Percentiles rank a stretch among this genome's conserved stretches.
These are phyloP conservation scores for Pseudococcus longispinus DNA, from an alignment of 2,888 invertebrate genomes.

Conservation along the genomic window DNA sequence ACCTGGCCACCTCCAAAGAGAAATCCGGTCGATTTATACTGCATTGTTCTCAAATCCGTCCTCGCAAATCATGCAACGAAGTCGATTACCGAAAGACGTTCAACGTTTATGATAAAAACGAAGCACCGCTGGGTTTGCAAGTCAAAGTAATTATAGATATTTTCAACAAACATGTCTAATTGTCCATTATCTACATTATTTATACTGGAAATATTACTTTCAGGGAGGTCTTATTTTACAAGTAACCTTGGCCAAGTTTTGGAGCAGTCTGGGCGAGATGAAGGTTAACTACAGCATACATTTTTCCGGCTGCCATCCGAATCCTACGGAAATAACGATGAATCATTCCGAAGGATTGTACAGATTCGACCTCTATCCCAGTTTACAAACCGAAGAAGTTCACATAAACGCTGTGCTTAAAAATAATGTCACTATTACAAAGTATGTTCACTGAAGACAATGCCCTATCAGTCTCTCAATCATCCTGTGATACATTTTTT, in stretches of 20 bases:
- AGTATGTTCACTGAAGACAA: slow-evolving; percentile 63
- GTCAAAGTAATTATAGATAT: slow-evolving; percentile 70
- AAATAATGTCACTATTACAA: slow-evolving; percentile 74
- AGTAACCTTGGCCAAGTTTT: slow-evolving; percentile 90
- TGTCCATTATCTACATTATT: too few relatives aligned
- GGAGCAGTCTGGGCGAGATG: slow-evolving; percentile 84
- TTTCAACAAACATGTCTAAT: too few relatives aligned
- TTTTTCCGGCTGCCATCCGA: slow-evolving; percentile 83
- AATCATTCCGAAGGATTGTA: slow-evolving; percentile 78
- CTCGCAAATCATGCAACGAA: slow-evolving; percentile 79
- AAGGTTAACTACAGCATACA: slow-evolving; percentile 76
- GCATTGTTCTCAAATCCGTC: slow-evolving; percentile 86
- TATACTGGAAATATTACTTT: slow-evolving; percentile 50
- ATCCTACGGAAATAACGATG: slow-evolving; percentile 72
- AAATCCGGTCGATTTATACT: slow-evolving; percentile 76
- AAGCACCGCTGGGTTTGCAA: slow-evolving; percentile 68
- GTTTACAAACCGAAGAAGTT: slow-evolving; percentile 78
- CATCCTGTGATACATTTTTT: neutral
- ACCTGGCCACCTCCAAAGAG: slow-evolving; percentile 68
- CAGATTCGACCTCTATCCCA: slow-evolving; percentile 72
- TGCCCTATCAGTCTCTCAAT: neutral
- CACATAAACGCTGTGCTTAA: slow-evolving; percentile 78
- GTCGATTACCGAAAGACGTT: slow-evolving; percentile 81
- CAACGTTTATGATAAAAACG: slow-evolving; percentile 73
- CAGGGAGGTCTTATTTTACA: slow-evolving; percentile 83